Evolutionary conservation across 2,888 invertebrate genomes (phyloP).

Genomic region (Phytoseiulus persimilis): DNA sequence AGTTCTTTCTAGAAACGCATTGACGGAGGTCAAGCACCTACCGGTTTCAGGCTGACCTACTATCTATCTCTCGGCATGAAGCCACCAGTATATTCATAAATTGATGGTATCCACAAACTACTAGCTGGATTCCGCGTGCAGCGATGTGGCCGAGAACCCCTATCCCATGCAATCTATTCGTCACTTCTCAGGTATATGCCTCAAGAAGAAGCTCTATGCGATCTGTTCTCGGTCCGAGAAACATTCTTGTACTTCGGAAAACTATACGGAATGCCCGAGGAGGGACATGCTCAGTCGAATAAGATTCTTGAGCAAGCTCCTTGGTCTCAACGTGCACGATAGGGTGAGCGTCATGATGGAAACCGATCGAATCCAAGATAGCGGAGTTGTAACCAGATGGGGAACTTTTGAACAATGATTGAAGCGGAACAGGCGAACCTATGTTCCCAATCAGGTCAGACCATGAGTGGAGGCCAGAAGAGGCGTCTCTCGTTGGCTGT

Average conservation of each 20-base stretch:
- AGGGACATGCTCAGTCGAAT: constrained; percentile 71
- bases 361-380: background rate
- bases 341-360: background rate
- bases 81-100: no score
- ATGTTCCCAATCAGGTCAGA: background rate
- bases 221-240: constrained; percentile 42
- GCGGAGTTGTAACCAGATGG: background rate
- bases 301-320: constrained; percentile 75
- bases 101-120: no score
- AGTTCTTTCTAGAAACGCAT: background rate
- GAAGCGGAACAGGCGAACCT: no score
- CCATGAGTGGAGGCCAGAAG: constrained; percentile 70
- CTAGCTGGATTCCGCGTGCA: no score
- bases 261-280: constrained; percentile 54
- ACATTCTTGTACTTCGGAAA: constrained; percentile 41
- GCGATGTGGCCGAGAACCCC: background rate
- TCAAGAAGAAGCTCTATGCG: constrained; percentile 43
- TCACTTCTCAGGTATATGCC: background rate
- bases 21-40: background rate
- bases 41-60: no score
- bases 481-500: constrained; percentile 83
- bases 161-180: background rate
- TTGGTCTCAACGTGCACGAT: constrained; percentile 58
- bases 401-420: background rate
- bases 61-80: no score